These are phyloP conservation scores for Pseudomyrmex pallidus DNA, from an alignment of 1,140 invertebrate species.

Conservation along the genomic window DNA sequence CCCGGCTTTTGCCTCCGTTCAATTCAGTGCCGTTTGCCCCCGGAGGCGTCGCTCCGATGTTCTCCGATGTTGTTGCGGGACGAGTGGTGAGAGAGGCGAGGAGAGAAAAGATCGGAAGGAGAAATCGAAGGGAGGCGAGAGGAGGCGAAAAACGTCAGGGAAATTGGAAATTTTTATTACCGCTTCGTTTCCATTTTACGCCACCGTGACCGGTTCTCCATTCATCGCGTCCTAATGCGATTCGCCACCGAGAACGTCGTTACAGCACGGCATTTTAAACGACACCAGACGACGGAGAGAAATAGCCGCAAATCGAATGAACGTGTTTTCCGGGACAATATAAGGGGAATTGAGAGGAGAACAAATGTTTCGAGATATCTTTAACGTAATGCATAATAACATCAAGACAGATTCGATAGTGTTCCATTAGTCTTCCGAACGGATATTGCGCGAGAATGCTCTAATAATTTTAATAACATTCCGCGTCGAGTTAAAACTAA, in stretches of 20 bases:
- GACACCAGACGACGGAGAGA: neutral
- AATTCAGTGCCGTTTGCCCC: slow-evolving; percentile 69
- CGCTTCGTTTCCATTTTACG: slow-evolving; percentile 76
- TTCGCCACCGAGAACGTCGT: slow-evolving; percentile 38
- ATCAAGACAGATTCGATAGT: neutral
- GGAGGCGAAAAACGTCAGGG: slow-evolving; percentile 34
- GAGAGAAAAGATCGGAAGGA: neutral
- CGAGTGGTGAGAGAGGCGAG: slow-evolving; percentile 8
- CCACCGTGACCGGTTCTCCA: slow-evolving; percentile 7
- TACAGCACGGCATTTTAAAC: slow-evolving; percentile 39
- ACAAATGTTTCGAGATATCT: neutral
- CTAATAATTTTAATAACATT: slow-evolving; percentile 5
- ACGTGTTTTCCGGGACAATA: neutral
- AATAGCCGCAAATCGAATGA: neutral
- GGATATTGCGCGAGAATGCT: neutral
- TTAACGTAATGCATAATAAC: neutral
- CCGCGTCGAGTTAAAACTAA: neutral
- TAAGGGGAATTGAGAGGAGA: neutral
- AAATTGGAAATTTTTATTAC: slow-evolving; percentile 78
- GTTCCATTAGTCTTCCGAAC: neutral
- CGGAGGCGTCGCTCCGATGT: slow-evolving; percentile 63
- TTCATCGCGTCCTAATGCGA: slow-evolving; percentile 63
- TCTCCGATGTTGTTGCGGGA: slow-evolving; percentile 31
- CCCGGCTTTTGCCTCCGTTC: slow-evolving; percentile 68
- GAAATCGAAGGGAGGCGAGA: neutral